Conservation (phyloP, 2,888 invertebrate species). For the Drosophila melanocephala region DNA sequence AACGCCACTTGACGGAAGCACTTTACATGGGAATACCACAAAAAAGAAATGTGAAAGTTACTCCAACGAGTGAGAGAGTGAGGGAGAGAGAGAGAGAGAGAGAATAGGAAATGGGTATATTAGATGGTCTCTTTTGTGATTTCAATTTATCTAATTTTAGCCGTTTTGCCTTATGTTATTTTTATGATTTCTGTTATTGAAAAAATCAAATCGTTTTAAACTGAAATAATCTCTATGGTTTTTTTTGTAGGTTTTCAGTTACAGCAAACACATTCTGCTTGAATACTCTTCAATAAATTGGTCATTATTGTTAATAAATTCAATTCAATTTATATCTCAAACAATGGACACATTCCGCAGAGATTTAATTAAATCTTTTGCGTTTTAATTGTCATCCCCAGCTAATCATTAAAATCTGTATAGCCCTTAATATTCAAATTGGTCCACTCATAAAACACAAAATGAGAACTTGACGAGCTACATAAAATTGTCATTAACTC, state of each 20-base stretch:
- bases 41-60: conserved; percentile 25
- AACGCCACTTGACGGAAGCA: conserved; percentile 45
- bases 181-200: conserved; percentile 35
- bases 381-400: conserved; percentile 57
- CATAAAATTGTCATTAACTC: conserved; percentile 73
- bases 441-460: conserved; percentile 55
- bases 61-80: not conserved
- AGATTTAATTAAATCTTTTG: conserved; percentile 67
- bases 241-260: not conserved
- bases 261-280: conserved; percentile 8
- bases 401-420: conserved; percentile 61
- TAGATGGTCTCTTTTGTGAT: conserved; percentile 40
- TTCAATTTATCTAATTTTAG: conserved; percentile 35
- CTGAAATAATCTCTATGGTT: not conserved
- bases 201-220: not conserved
- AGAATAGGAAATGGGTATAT: conserved; percentile 22
- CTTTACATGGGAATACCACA: conserved; percentile 48
- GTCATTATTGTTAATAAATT: conserved; percentile 31
- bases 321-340: conserved; percentile 51
- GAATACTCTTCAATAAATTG: conserved; percentile 11
- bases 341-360: conserved; percentile 39
- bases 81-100: not conserved
- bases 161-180: conserved; percentile 22
- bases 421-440: conserved; percentile 22
- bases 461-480: conserved; percentile 66